Evolutionary conservation across 1,140 invertebrate species (phyloP).

Genomic region (Octopus bimaculoides): DNA sequence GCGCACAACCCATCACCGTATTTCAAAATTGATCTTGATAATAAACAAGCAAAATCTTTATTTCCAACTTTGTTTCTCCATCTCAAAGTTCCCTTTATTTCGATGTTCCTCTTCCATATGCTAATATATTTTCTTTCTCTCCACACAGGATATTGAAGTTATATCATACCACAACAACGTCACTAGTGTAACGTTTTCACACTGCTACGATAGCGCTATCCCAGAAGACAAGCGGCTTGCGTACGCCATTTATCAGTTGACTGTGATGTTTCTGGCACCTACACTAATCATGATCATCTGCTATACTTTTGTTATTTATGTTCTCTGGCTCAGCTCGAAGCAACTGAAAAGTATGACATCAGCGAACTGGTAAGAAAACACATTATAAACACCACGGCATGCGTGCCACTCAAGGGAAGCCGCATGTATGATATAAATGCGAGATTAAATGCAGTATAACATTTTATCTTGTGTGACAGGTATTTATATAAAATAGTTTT

Average conservation of each 20-base stretch:
- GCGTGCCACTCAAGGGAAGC: too few species aligned
- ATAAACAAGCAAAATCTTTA: neutral
- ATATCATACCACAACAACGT: constrained; percentile 54
- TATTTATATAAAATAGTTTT: too few species aligned
- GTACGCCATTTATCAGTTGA: constrained; percentile 60
- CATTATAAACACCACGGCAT: too few species aligned
- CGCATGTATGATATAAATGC: too few species aligned
- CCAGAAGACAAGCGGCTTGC: constrained; percentile 33
- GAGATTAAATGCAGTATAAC: too few species aligned
- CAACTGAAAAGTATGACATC: constrained; percentile 46
- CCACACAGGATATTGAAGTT: constrained; percentile 49
- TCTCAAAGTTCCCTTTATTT: neutral
- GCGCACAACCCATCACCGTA: too few species aligned
- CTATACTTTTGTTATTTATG: constrained; percentile 62
- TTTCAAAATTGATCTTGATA: too few species aligned
- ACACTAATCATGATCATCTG: constrained; percentile 61
- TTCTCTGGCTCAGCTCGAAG: constrained; percentile 62
- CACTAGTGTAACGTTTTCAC: constrained; percentile 49
- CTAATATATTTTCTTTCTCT: neutral
- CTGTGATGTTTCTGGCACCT: constrained; percentile 60
- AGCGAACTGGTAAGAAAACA: constrained; percentile 24
- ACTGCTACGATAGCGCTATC: constrained; percentile 53
- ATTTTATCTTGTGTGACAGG: too few species aligned
- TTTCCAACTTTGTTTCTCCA: neutral
- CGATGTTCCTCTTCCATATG: neutral